Percentiles rank a stretch among this genome's conserved stretches.
Conservation (phyloP, 2,888 invertebrate species). For the Celastrina argiolus region DNA sequence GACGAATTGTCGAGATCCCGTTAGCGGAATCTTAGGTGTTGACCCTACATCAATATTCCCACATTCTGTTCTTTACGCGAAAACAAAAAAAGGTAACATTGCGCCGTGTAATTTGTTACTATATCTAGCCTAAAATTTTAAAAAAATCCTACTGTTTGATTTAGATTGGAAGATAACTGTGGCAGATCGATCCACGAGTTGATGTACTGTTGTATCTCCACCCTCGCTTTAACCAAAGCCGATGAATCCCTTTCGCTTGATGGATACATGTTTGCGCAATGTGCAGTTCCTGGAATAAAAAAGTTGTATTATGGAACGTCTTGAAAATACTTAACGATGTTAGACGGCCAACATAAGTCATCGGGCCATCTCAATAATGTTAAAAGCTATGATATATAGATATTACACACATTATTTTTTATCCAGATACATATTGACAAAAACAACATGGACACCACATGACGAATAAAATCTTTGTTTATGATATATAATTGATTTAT, state of each 20-base stretch:
- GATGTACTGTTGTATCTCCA: constrained; percentile 78
- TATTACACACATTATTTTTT: too few species aligned
- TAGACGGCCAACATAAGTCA: too few species aligned
- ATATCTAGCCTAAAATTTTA: constrained; percentile 1
- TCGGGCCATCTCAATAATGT: too few species aligned
- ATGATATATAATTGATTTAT: too few species aligned
- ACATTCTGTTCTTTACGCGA: background rate
- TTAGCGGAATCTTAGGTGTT: background rate
- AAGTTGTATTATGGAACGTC: background rate
- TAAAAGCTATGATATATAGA: too few species aligned
- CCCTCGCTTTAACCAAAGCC: constrained; percentile 82
- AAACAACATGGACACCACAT: too few species aligned
- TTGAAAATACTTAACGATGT: background rate
- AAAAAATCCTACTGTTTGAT: constrained; percentile 23
- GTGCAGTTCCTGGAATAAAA: constrained; percentile 86
- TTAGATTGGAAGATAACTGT: constrained; percentile 22
- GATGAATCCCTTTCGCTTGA: constrained; percentile 81
- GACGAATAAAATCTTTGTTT: too few species aligned
- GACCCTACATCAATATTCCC: constrained; percentile 1
- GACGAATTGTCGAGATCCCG: constrained; percentile 21
- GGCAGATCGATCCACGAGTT: constrained; percentile 68
- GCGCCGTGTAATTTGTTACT: constrained; percentile 2
- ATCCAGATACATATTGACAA: too few species aligned
- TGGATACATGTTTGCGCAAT: constrained; percentile 96
- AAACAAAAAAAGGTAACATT: background rate